Base-by-base conservation (phyloP, 2,113 vertebrate genomes). In the Gasterosteus aculeatus region DNA sequence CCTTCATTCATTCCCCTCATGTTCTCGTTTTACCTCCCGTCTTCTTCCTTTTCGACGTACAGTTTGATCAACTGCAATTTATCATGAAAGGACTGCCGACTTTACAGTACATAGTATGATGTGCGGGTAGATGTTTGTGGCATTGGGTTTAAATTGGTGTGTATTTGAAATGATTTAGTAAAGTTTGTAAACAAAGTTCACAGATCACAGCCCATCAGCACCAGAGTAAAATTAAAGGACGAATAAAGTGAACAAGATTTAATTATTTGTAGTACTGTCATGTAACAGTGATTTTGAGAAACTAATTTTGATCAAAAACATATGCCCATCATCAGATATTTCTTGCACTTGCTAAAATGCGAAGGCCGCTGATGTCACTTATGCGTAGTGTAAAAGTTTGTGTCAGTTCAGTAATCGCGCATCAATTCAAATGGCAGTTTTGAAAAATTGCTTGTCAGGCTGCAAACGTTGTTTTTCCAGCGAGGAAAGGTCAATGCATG, bases 401-500 rank as follows among this genome's bases (percentile, higher is more conserved):
- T 22, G 35, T 46, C 35, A 39, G 53, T 49, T 65, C 31, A 16
- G 35, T 22, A 62, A 53, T 33, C 35, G 47, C 66, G 42, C 29
- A 59, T 49, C 14, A 38, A 61, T 59, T 54, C 47, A 31, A n/a
- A 64, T 60, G 68, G 38, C 51, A 77, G n/a, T 5, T 31, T 71
- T 10, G 35, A 56, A 68, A 62, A 62, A 66, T 35, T 5, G 0
- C 10, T 31, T 68, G 49, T 75, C 70, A 62, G 59, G 57, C 59
- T 38, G 42, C 44, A 8, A 3, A 10, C 31, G 39, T 61, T 80
- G 82, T 66, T 74, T 72, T 19, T 29, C 15, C 53, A 15, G 39
- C 10, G 19, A 68, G 72, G 33, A 85, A 78, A 88, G 85, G 73
- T 82, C 73, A 66, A 15, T 56, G 44, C 38, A 64, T 22, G 42